Conservation (phyloP, 1,140 invertebrate genomes). For the Solenopsis invicta region DNA sequence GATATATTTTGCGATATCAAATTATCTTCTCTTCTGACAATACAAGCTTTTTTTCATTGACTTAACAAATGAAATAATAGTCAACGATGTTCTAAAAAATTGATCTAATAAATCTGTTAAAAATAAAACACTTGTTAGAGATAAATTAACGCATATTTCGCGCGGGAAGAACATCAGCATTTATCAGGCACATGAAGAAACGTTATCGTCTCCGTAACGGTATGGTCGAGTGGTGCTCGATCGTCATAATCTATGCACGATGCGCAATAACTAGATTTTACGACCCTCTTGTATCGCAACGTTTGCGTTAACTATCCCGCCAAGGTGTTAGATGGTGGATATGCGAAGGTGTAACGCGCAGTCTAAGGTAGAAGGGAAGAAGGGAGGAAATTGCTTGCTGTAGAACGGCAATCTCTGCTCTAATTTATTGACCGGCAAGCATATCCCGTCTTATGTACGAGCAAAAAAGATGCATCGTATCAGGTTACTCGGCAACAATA, state of each 20-base stretch:
- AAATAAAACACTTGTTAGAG: background rate
- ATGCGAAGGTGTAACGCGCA: slow-evolving; percentile 39
- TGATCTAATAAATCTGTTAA: background rate
- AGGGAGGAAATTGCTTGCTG: slow-evolving; percentile 49
- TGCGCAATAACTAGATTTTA: slow-evolving; percentile 51
- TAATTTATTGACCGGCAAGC: slow-evolving; percentile 58
- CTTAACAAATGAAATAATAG: background rate
- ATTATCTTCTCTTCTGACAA: background rate
- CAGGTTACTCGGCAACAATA: background rate
- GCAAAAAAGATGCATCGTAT: slow-evolving; percentile 38
- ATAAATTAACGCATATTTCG: slow-evolving; percentile 22
- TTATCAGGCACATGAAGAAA: slow-evolving; percentile 16
- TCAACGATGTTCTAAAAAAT: background rate
- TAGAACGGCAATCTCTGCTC: slow-evolving; percentile 56
- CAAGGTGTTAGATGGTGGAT: slow-evolving; percentile 31
- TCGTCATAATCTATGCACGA: slow-evolving; percentile 58
- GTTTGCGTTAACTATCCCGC: slow-evolving; percentile 55
- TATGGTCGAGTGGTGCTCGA: slow-evolving; percentile 34
- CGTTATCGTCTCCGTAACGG: background rate
- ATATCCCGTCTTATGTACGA: slow-evolving; percentile 4
- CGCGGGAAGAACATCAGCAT: background rate
- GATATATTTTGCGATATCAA: background rate
- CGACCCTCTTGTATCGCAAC: slow-evolving; percentile 46
- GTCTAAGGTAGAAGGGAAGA: background rate
- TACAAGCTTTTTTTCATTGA: background rate